Evolutionary conservation across 1,140 invertebrate genomes (phyloP), one percentile per base, ranked within the genome.

Genomic region (Sycobia sp.): DNA sequence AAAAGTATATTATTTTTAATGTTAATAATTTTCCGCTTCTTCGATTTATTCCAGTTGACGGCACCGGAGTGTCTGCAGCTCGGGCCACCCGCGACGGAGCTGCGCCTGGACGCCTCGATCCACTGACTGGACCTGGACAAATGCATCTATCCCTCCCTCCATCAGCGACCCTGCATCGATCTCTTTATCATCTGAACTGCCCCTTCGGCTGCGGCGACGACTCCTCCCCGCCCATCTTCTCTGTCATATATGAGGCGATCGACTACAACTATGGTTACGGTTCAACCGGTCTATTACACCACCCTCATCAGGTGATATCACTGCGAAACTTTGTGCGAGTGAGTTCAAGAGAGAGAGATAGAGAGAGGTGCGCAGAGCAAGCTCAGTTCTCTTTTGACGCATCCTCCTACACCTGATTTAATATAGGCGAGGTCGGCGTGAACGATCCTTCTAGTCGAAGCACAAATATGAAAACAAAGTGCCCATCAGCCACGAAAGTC

Each of bases 141-240:
- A 68, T 78, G 86, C 57, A 80, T 86, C 84, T 39, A 77, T 77
- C 64, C 81, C 81, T 68, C 81, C 79, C 78, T 85, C 3, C 29
- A 32, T 32, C 84, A 86, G 65, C 81, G 83, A 27, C 82, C 86
- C 13, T 86, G 86, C 62, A 86, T 87, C 14, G 86, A 88, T 60
- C 70, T 85, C n/a, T 84, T 84, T 63, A 76, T 78, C 69, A 71
- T 78, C 29, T 75, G 67, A 74, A 32, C 29, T 32, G 23, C 29
- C 18, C 29, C 47, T 50, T 50, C 47, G 29, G 9, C 39, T 10
- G 1, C 20, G 16, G n/a, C 47, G 27, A 11, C 49, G 32, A 23
- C 16, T 36, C 43, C 49, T 32, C 29, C 29, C 29, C 11, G 29
- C 29, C 29, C 29, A 32, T 32, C 11, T 32, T 32, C 29, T 32